These are phyloP conservation scores for Listronotus bonariensis DNA, from an alignment of 1,140 invertebrate genomes.

Conservation along the genomic window DNA sequence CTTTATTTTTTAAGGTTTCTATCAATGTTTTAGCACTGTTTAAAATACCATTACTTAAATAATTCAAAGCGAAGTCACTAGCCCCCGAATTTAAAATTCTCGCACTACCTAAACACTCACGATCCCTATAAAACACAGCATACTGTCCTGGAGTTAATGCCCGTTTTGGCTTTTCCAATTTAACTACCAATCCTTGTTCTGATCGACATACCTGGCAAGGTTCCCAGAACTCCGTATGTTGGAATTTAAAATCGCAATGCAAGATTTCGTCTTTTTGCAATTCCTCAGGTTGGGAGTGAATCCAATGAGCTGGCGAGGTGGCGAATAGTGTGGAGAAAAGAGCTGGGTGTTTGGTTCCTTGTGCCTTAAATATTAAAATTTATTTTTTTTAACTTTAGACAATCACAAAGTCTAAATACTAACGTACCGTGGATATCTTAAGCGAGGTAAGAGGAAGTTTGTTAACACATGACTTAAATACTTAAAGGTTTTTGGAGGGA, in stretches of 20 bases:
- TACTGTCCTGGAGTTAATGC: conserved; percentile 88
- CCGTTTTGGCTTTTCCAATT: conserved; percentile 66
- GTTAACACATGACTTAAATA: too few relatives aligned
- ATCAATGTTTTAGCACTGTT: not conserved
- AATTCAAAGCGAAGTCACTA: conserved; percentile 53
- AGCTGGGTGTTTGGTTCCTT: conserved; percentile 77
- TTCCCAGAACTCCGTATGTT: conserved; percentile 76
- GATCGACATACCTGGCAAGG: conserved; percentile 67
- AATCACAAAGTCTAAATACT: too few relatives aligned
- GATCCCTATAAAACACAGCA: conserved; percentile 81
- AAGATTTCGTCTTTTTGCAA: conserved; percentile 59
- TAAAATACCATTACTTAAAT: conserved; percentile 15
- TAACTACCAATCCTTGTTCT: conserved; percentile 63
- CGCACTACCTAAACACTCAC: conserved; percentile 87
- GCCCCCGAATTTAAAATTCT: conserved; percentile 68
- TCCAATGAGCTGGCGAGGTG: conserved; percentile 81
- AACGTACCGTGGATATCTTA: too few relatives aligned
- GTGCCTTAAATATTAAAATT: conserved; percentile 60
- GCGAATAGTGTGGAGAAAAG: conserved; percentile 72
- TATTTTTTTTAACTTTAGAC: conserved; percentile 11
- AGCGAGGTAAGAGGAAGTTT: too few relatives aligned
- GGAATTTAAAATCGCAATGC: conserved; percentile 81
- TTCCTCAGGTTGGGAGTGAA: conserved; percentile 65
- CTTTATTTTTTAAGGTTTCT: not conserved
- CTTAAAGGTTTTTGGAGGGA: too few relatives aligned